Evolutionary conservation across 2,797 vertebrate species (phyloP).

Genomic region (Intellagama lesueurii): DNA sequence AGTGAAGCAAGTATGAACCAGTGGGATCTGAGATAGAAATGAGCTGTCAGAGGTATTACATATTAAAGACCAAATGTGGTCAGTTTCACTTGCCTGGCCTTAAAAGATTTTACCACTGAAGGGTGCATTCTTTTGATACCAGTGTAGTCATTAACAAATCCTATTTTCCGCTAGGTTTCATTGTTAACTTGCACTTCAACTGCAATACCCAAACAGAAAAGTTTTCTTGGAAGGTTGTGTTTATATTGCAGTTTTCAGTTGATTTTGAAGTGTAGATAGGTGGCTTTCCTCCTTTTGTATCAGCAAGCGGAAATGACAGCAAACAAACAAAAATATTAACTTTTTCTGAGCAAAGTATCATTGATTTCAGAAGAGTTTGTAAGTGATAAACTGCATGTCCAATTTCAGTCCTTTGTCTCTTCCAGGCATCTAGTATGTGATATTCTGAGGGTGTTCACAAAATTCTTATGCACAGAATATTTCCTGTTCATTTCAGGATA

Average conservation of each 20-base stretch:
- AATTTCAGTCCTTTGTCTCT: neutral
- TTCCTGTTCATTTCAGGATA: neutral
- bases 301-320: neutral
- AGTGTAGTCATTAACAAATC: neutral
- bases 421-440: neutral
- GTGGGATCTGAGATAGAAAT: neutral
- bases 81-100: neutral
- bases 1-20: constrained; percentile 14
- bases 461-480: neutral
- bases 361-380: neutral
- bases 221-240: neutral
- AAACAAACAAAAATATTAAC: neutral
- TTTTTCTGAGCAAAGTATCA: neutral
- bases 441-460: neutral
- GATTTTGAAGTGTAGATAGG: neutral
- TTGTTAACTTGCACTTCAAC: neutral
- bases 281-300: neutral
- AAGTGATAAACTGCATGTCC: neutral
- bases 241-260: neutral
- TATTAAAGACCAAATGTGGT: neutral
- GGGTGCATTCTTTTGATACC: neutral
- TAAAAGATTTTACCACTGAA: neutral
- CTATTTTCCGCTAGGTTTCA: neutral
- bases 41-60: neutral
- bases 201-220: neutral